phyloP scores from a whole-genome alignment of 2,888 invertebrate genomes.

The Pachliopta kotzebuea region DNA sequence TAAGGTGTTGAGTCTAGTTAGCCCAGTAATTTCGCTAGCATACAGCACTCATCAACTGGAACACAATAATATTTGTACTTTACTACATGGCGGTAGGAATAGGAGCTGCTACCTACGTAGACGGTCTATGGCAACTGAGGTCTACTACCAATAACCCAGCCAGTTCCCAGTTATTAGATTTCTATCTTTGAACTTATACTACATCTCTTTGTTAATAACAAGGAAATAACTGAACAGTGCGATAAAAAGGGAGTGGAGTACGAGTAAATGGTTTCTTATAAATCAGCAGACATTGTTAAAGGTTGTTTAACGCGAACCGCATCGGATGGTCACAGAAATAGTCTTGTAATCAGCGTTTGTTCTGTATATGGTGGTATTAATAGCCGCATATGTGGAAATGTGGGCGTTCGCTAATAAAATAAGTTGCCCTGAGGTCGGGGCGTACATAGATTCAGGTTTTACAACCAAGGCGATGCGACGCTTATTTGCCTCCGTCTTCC shows the following conservation, averaged over 20 bases:
- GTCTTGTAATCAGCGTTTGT: constrained; percentile 28
- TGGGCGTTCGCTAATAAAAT: constrained; percentile 30
- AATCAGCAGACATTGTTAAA: constrained; percentile 22
- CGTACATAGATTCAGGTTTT: constrained; percentile 19
- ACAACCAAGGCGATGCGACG: constrained; percentile 21
- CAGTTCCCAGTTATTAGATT: too few relatives aligned
- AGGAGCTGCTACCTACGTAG: too few relatives aligned
- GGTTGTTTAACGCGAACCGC: constrained; percentile 20
- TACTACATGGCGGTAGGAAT: too few relatives aligned
- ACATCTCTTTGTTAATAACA: not conserved
- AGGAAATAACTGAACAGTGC: constrained; percentile 9
- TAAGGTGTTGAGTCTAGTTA: too few relatives aligned
- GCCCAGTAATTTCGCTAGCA: too few relatives aligned
- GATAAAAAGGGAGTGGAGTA: constrained; percentile 2
- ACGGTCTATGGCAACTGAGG: too few relatives aligned
- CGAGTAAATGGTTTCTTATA: constrained; percentile 18
- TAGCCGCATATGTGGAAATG: constrained; percentile 27
- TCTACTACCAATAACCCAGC: too few relatives aligned
- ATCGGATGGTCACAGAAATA: constrained; percentile 21
- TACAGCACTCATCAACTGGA: too few relatives aligned
- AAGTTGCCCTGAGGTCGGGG: constrained; percentile 25
- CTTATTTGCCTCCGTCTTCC: constrained; percentile 23
- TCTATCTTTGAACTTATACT: too few relatives aligned
- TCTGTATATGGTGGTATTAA: constrained; percentile 29
- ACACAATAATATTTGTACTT: too few relatives aligned